These are phyloP conservation scores for Mycogona germanica DNA, from an alignment of 2,888 invertebrate genomes.

Conservation along the genomic window DNA sequence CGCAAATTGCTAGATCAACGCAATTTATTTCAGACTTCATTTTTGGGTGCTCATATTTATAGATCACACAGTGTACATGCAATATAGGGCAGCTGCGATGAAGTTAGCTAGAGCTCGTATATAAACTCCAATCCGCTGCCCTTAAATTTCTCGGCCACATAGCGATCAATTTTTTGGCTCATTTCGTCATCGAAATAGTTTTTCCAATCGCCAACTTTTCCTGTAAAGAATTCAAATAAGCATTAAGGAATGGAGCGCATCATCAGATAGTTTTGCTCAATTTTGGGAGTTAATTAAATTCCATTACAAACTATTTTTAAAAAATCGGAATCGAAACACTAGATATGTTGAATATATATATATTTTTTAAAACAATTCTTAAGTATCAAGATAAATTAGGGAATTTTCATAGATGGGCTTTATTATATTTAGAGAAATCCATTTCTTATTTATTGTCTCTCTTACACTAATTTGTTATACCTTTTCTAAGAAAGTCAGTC, in stretches of 20 bases:
- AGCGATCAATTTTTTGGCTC: constrained; percentile 11
- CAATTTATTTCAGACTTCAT: no score
- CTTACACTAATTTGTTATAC: constrained; percentile 1
- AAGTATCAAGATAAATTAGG: neutral
- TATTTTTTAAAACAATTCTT: neutral
- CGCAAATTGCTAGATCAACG: no score
- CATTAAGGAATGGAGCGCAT: neutral
- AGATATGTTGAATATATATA: neutral
- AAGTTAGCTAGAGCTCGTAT: constrained; percentile 11
- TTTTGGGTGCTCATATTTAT: no score
- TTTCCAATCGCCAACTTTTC: constrained; percentile 19
- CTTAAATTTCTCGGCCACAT: constrained; percentile 5
- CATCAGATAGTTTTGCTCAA: no score
- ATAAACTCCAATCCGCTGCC: constrained; percentile 6
- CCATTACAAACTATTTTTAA: neutral
- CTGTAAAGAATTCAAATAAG: neutral
- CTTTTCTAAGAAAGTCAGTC: constrained; percentile 18
- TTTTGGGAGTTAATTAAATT: neutral
- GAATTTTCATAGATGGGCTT: no score
- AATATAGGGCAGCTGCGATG: no score
- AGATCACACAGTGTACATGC: no score
- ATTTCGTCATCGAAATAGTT: constrained; percentile 11
- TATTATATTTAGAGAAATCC: no score
- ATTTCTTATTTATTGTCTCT: no score
- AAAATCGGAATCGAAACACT: neutral